Evolutionary conservation across 1,140 invertebrate species (phyloP).

Genomic region (Hylyphantes graminicola): DNA sequence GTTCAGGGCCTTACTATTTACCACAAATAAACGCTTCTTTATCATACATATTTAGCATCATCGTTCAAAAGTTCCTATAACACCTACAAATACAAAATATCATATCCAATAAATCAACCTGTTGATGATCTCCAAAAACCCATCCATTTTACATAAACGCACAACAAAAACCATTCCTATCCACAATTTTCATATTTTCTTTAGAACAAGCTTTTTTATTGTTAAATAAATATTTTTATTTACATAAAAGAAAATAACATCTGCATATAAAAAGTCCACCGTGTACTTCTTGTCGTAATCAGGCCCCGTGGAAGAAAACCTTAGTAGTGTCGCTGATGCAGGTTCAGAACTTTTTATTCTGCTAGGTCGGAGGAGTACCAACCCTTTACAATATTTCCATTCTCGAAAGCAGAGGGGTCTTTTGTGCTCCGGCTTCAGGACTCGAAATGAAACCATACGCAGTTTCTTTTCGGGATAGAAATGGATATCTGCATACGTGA

Average conservation of each 20-base stretch:
- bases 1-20: too few species aligned
- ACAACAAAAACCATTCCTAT: too few species aligned
- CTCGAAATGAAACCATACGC: slow-evolving; percentile 50
- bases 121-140: neutral
- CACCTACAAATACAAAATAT: neutral
- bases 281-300: neutral
- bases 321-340: slow-evolving; percentile 4
- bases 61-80: too few species aligned
- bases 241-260: too few species aligned
- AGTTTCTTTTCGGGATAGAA: slow-evolving; percentile 28
- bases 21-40: too few species aligned
- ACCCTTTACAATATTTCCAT: neutral
- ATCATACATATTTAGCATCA: too few species aligned
- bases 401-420: neutral
- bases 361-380: neutral
- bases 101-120: neutral
- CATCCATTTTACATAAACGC: neutral
- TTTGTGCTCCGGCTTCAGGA: neutral
- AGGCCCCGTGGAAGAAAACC: neutral
- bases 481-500: slow-evolving; percentile 42
- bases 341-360: neutral
- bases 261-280: too few species aligned
- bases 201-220: too few species aligned
- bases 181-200: too few species aligned
- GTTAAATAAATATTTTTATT: too few species aligned